Percentiles rank a stretch among this genome's conserved stretches.
These are phyloP conservation scores for Cygnus olor DNA, from an alignment of 2,797 vertebrate genomes.

Conservation along the genomic window DNA sequence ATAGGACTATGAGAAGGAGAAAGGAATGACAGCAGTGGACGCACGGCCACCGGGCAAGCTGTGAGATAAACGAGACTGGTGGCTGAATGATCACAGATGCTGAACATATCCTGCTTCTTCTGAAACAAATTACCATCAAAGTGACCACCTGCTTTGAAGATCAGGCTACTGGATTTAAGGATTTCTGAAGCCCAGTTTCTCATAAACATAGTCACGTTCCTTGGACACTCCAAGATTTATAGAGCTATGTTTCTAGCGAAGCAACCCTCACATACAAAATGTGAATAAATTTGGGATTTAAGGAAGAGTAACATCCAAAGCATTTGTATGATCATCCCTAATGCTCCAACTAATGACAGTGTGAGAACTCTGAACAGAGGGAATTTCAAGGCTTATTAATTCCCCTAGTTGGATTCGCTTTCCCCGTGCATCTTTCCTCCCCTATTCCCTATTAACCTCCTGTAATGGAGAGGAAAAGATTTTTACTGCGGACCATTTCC, in stretches of 20 bases:
- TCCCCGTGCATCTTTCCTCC: slow-evolving; percentile 71
- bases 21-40: not conserved
- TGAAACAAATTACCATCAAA: not conserved
- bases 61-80: not conserved
- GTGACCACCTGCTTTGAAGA: not conserved
- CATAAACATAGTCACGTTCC: not conserved
- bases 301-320: slow-evolving; percentile 68
- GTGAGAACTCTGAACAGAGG: slow-evolving; percentile 74
- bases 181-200: not conserved
- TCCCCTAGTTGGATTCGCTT: slow-evolving; percentile 73
- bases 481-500: slow-evolving; percentile 74
- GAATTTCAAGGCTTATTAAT: slow-evolving; percentile 84
- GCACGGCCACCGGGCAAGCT: not conserved
- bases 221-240: not conserved
- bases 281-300: slow-evolving; percentile 73
- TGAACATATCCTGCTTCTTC: not conserved
- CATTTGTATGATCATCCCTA: slow-evolving; percentile 74
- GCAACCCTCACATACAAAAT: slow-evolving; percentile 40
- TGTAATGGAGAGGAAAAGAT: slow-evolving; percentile 74
- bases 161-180: not conserved
- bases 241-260: slow-evolving; percentile 48
- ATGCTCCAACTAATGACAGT: slow-evolving; percentile 72
- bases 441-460: slow-evolving; percentile 80
- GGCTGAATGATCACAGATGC: not conserved
- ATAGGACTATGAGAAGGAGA: not conserved